Percentiles rank a stretch among this genome's conserved stretches.
phyloP scores from a whole-genome alignment of 2,113 vertebrate genomes.

The Arizona elegans region DNA sequence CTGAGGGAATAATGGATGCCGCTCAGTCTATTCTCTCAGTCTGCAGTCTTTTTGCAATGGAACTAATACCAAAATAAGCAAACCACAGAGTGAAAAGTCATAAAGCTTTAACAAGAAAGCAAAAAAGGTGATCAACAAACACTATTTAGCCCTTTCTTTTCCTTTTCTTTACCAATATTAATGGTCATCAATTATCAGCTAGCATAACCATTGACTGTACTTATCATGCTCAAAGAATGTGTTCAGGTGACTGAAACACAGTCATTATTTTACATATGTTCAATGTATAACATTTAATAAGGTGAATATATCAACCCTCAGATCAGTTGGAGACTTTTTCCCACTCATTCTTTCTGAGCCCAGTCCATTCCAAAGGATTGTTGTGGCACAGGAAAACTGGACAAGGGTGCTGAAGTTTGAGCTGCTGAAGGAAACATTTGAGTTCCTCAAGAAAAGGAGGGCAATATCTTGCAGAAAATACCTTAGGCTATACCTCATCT shows the following conservation, averaged over 20 bases:
- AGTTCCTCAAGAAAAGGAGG: background rate
- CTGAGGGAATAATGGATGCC: background rate
- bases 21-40: background rate
- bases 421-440: background rate
- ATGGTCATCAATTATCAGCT: background rate
- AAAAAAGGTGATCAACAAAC: background rate
- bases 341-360: background rate
- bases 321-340: background rate
- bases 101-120: background rate
- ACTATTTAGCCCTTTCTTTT: background rate
- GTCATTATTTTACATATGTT: background rate
- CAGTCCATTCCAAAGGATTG: background rate
- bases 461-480: background rate
- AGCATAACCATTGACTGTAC: background rate
- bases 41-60: background rate
- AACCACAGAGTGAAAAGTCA: background rate
- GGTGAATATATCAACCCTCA: background rate
- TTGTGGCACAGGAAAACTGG: background rate
- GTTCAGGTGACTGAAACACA: background rate
- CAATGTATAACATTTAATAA: background rate
- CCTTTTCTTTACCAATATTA: background rate
- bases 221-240: background rate
- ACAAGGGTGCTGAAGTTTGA: background rate
- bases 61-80: background rate
- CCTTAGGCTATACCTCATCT: background rate